Percentiles rank a stretch among this genome's conserved stretches.
phyloP scores from a whole-genome alignment of 2,113 vertebrate genomes.

The Carlito syrichta region DNA sequence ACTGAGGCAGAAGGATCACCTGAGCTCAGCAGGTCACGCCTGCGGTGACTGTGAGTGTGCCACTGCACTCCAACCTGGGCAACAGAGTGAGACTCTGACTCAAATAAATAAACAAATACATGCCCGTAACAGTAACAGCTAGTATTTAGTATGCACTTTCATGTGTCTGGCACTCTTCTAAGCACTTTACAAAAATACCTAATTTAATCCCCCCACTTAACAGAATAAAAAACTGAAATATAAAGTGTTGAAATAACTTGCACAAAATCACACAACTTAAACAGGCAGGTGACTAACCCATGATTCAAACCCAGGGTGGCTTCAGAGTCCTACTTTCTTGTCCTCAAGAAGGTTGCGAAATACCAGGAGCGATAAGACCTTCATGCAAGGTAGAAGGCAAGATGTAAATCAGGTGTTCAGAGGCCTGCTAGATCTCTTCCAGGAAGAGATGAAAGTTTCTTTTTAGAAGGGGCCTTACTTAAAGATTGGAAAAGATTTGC shows the following conservation, averaged over 20 bases:
- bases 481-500: neutral
- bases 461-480: neutral
- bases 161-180: neutral
- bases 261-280: neutral
- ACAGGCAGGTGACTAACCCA: neutral
- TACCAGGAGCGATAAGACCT: neutral
- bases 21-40: no score
- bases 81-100: no score
- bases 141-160: neutral
- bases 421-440: neutral
- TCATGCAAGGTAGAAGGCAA: neutral
- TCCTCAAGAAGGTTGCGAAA: neutral
- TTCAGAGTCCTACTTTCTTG: neutral
- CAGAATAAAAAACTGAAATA: neutral
- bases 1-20: no score
- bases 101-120: no score
- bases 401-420: neutral
- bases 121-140: neutral
- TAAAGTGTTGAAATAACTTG: neutral
- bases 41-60: no score
- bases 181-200: neutral
- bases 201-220: neutral
- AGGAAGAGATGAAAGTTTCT: neutral
- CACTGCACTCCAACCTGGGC: no score
- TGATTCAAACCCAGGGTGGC: neutral